Base-by-base conservation (phyloP, 2,888 invertebrate species). In the Volucella inanis region DNA sequence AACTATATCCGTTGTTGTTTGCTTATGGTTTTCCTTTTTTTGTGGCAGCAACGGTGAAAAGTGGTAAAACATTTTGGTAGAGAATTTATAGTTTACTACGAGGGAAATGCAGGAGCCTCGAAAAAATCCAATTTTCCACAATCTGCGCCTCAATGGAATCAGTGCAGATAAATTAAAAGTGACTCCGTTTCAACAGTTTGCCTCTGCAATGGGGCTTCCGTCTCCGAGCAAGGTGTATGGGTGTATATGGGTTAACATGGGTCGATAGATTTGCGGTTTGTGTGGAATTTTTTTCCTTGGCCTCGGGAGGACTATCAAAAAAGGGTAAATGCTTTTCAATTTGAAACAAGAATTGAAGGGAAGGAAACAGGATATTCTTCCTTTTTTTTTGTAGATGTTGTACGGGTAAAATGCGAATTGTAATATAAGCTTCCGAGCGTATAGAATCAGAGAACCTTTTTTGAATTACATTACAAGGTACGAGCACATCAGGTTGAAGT, bases 121-220 rank as follows among this genome's bases (percentile, higher is more conserved):
- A 49, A 77, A 76, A 79, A 81, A 81, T 85, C 68, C 81, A 81
- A 85, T 85, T 85, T 85, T 81, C 85, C 85, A 71, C 85, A 81
- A 72, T 77, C 62, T 85, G 85, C 67, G 49, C 45, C 68, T 85
- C 62, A 81, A 76, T 85, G 72, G 72, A 67, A 76, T 68, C 55
- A 71, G 57, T 68, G 65, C 38, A 82, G 71, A 77, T 82, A 82
- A 82, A 82, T 77, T 72, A 67, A 77, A 72, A 59, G 76, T 76
- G 70, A 71, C 76, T 70, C 52, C 65, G 76, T 59, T 75, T 52
- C 45, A 64, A 55, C 62, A 50, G 49, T 54, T 62, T 50, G 47
- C 62, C n/a, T 47, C 68, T 55, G 59, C 59, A 14, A 64, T 43
- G 0, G 11, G 2, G 12, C 15, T 45, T 31, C 8, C 8, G 11